These are phyloP conservation scores for Geotrupes spiniger DNA, from an alignment of 2,888 invertebrate species.

Conservation along the genomic window DNA sequence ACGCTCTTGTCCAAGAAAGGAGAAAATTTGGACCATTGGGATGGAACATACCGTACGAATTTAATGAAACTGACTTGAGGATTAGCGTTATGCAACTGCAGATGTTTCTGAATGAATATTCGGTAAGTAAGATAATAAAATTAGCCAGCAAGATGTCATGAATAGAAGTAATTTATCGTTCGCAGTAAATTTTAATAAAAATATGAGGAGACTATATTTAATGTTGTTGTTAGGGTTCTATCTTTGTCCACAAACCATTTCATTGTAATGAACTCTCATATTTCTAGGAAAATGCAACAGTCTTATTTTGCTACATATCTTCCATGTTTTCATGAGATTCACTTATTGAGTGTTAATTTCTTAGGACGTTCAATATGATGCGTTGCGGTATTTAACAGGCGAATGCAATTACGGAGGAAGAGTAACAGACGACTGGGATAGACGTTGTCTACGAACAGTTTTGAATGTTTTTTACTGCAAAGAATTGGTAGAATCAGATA, in stretches of 20 bases:
- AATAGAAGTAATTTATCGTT: no score
- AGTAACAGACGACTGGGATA: conserved; percentile 95
- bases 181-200: no score
- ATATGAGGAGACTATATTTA: no score
- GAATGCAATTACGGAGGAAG: conserved; percentile 96
- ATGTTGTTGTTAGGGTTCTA: no score
- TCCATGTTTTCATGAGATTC: background rate
- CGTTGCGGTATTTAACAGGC: conserved; percentile 85
- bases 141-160: no score
- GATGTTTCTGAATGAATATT: conserved; percentile 81
- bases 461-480: conserved; percentile 76
- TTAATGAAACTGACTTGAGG: conserved; percentile 90
- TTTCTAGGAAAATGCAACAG: no score
- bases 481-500: conserved; percentile 60
- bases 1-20: conserved; percentile 88
- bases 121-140: conserved; percentile 47
- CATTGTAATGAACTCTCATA: no score
- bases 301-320: no score
- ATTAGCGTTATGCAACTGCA: conserved; percentile 87
- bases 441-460: conserved; percentile 80
- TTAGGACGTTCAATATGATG: conserved; percentile 78
- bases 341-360: conserved; percentile 1
- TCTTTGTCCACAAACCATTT: no score
- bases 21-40: conserved; percentile 90
- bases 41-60: conserved; percentile 95